Conservation (phyloP, 2,797 vertebrate species). For the Thaleichthys pacificus region DNA sequence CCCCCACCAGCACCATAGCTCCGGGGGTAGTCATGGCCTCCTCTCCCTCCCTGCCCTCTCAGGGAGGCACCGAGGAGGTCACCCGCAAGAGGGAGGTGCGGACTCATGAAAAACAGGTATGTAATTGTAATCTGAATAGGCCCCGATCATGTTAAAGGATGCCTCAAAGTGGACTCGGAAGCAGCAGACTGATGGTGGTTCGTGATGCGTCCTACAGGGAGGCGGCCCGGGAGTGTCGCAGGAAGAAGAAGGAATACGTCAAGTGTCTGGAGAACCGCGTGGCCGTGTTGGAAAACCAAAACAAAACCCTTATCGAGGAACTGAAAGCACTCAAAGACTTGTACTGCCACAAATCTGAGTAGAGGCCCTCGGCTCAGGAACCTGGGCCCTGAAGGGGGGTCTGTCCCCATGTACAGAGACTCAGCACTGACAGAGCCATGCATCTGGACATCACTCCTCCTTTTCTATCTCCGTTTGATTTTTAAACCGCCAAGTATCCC, state of each 20-base stretch:
- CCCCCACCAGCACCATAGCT: constrained; percentile 88
- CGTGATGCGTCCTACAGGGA: constrained; percentile 78
- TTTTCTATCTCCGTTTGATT: constrained; percentile 67
- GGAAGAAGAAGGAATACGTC: constrained; percentile 99
- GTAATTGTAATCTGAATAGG: background rate
- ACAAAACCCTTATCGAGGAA: constrained; percentile 99
- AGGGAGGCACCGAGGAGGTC: constrained; percentile 89
- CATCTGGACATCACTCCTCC: constrained; percentile 59
- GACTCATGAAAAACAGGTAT: constrained; percentile 99
- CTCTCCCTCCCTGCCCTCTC: constrained; percentile 85
- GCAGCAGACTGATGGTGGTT: background rate
- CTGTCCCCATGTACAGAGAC: constrained; percentile 82
- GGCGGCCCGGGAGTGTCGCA: constrained; percentile 95
- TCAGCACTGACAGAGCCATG: constrained; percentile 71
- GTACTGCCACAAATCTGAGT: constrained; percentile 99
- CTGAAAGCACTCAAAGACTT: constrained; percentile 99
- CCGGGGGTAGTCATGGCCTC: constrained; percentile 95
- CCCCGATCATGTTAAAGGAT: too few species aligned
- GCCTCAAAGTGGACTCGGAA: constrained; percentile 8
- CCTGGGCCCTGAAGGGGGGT: constrained; percentile 33
- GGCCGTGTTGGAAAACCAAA: constrained; percentile 99
- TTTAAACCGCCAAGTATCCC: constrained; percentile 54
- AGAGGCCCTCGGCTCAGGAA: constrained; percentile 60
- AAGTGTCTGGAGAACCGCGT: constrained; percentile 99
- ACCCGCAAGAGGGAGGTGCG: constrained; percentile 97